These are phyloP conservation scores for Sicus ferrugineus DNA, from an alignment of 2,888 invertebrate genomes.

Conservation along the genomic window DNA sequence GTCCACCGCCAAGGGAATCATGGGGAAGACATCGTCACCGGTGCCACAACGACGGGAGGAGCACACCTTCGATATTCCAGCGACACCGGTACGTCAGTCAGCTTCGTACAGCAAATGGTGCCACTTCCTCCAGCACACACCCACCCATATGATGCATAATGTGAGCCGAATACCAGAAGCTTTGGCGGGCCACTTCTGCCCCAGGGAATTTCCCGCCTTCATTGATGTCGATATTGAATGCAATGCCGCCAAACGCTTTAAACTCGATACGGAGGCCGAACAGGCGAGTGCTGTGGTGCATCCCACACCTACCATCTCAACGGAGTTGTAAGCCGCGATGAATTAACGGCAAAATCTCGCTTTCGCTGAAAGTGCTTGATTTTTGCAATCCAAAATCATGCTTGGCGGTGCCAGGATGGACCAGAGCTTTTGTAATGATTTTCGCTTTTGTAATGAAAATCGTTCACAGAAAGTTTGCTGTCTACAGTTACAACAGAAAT, in stretches of 20 bases:
- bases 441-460: too few relatives aligned
- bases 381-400: too few relatives aligned
- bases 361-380: too few relatives aligned
- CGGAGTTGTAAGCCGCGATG: neutral
- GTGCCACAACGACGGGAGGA: constrained; percentile 45
- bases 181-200: constrained; percentile 57
- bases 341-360: too few relatives aligned
- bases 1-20: constrained; percentile 50
- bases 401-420: too few relatives aligned
- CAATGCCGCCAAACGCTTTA: constrained; percentile 37
- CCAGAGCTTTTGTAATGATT: too few relatives aligned
- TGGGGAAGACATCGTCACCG: constrained; percentile 61
- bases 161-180: constrained; percentile 57
- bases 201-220: constrained; percentile 53
- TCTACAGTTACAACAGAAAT: too few relatives aligned
- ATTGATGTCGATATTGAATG: constrained; percentile 52
- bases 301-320: neutral
- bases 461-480: too few relatives aligned
- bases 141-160: constrained; percentile 52
- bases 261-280: neutral
- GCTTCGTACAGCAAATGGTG: constrained; percentile 54
- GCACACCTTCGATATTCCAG: constrained; percentile 19
- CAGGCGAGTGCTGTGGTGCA: neutral
- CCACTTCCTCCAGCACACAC: constrained; percentile 52
- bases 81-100: constrained; percentile 33